These are phyloP conservation scores for Tanypteryx hageni DNA, from an alignment of 2,888 invertebrate species.

Conservation along the genomic window DNA sequence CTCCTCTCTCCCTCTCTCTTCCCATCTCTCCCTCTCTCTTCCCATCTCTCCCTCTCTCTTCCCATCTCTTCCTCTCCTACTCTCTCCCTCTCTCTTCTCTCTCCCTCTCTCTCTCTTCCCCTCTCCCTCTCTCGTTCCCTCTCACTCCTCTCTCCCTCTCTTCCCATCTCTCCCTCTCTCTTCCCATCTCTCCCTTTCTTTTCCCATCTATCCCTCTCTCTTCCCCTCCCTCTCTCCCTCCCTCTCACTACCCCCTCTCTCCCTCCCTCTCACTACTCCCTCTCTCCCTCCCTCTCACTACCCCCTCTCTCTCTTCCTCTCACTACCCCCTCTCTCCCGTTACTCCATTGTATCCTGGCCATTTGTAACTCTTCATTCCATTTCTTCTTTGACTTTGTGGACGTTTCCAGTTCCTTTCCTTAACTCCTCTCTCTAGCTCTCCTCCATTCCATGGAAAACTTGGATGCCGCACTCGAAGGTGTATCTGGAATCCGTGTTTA, in stretches of 20 bases:
- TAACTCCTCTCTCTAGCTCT: neutral
- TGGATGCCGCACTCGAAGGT: neutral
- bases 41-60: neutral
- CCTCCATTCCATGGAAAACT: neutral
- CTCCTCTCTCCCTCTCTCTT: neutral
- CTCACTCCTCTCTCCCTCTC: neutral
- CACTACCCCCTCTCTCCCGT: too few relatives aligned
- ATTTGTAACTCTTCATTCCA: too few relatives aligned
- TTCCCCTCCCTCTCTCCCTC: too few relatives aligned
- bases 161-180: too few relatives aligned
- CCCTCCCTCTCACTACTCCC: too few relatives aligned
- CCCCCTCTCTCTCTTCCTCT: too few relatives aligned
- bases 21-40: neutral
- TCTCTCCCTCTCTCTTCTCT: neutral
- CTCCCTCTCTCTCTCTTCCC: neutral
- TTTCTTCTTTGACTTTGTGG: too few relatives aligned
- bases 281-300: too few relatives aligned
- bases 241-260: too few relatives aligned
- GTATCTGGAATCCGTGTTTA: neutral
- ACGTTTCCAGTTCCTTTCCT: neutral
- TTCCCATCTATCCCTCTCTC: too few relatives aligned
- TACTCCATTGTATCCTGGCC: too few relatives aligned
- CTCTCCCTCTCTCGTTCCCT: neutral
- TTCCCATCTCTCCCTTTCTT: too few relatives aligned
- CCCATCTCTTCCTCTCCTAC: neutral